Base-by-base conservation (phyloP, 92 coral and sea anemone genomes). In the Zoanthus sociatus region DNA sequence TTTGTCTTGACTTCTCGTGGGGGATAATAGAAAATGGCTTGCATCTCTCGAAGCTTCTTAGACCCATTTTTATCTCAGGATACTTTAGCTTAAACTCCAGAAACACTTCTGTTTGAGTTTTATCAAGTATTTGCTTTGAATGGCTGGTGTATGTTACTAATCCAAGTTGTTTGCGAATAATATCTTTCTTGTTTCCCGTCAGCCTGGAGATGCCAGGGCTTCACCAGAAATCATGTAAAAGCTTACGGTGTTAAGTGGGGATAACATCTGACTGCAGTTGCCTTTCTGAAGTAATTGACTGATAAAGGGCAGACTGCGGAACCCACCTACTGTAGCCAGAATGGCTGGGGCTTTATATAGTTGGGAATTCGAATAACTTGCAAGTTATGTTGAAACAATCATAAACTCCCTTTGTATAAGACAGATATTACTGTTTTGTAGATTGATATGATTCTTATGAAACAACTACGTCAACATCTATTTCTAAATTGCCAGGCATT, bases 71-170 rank as follows among this genome's bases (percentile, higher is more conserved):
- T 33, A 90, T 75, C 2, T 88, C 87, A 7, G 92, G 94, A 48
- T 88, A 88, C 71, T 90, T 86, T 18, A 63, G 42, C 76, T 89
- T 86, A 15, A 93, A 93, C n/a, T 77, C 89, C n/a, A 61, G 17
- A 61, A 79, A 93, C n/a, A 87, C 94, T 56, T 93, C 92, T 0
- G 94, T 90, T 74, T 92, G 93, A 17, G 92, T 93, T 54, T 90
- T 84, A 56, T 93, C 92, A 37, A 93, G 45, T 7, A 93, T 75
- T 46, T 93, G 89, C 42, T 91, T 93, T 42, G 92, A 77, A 50
- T 91, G 96, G 8, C 55, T 46, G 15, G 87, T 46, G 70, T 89
- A 91, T 8, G 74, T 84, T 54, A 82, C 89, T 12, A 91, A 85
- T 4, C 89, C 93, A 12, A 87, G 63, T 4, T 76, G 89, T 60